Evolutionary conservation across 35 echinoderm and acorn worm species (phyloP), one percentile per base, ranked within the genome.

Genomic region (Patiria miniata): DNA sequence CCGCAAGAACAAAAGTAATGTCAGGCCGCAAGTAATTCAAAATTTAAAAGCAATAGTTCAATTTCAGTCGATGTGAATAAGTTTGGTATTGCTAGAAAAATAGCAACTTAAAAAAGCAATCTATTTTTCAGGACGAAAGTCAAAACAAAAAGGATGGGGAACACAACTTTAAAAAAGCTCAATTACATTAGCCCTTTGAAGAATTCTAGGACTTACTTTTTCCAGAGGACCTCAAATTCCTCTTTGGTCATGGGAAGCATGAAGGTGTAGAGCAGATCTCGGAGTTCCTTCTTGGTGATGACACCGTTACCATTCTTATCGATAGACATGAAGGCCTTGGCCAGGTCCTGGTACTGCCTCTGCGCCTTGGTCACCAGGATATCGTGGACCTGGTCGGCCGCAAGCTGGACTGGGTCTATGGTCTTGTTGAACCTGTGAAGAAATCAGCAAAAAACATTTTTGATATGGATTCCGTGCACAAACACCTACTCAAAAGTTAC

Each of bases 221-320:
- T 88, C 96, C 96, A 99, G 1, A 99, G 86, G 22, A 80, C 84
- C 23, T 81, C 38, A 52, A 99, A 99, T 69, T 99, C 96, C 55
- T 94, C 86, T 55, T 92, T 99, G 19, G 86, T 99, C 93, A 99
- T 99, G 5, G 96, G 91, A 54, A 99, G 78, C 96, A 99, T 95
- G 86, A 88, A 99, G 7, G 92, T 99, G 69, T 86, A 99, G 10
- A 99, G 83, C 7, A 99, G 83, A 77, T 99, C 96, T 80, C 96
- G 30, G 12, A 99, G 83, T 80, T 99, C 96, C 61, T 94, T 99
- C 78, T 90, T 94, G 39, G 81, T 94, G 85, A 97, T 97, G 59
- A 99, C 96, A 8, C 96, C 96, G 34, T 94, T 92, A 12, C 96
- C 93, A 30, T 93, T 93, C 77, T 97, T 97, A 39, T 97, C 95